Evolutionary conservation across 2,797 vertebrate species (phyloP).

Genomic region (Prionace glauca): DNA sequence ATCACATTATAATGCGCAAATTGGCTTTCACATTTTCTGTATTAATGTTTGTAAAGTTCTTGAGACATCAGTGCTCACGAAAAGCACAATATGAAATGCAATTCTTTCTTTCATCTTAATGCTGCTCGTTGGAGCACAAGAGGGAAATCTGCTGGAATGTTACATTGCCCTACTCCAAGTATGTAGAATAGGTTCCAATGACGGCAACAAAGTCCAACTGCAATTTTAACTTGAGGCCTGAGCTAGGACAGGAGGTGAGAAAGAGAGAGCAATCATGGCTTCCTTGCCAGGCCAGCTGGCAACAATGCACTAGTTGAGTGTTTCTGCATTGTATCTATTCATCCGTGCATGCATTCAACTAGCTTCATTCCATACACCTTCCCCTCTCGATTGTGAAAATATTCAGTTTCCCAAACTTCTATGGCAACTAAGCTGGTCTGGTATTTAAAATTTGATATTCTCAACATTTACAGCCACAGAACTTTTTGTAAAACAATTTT

Average conservation of each 20-base stretch:
- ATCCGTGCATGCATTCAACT: not conserved
- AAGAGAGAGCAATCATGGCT: not conserved
- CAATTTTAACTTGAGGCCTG: not conserved
- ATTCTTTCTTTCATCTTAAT: not conserved
- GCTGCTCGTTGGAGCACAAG: not conserved
- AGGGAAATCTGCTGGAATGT: not conserved
- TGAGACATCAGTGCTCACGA: not conserved
- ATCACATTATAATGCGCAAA: not conserved
- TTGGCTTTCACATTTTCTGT: not conserved
- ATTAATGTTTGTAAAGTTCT: not conserved
- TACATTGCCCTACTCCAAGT: not conserved
- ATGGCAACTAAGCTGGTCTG: not conserved
- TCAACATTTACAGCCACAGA: slow-evolving; percentile 27
- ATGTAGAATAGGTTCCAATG: not conserved
- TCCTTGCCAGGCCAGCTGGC: not conserved
- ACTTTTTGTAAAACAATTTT: slow-evolving; percentile 18
- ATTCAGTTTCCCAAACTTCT: not conserved
- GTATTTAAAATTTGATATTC: not conserved
- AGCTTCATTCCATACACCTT: not conserved
- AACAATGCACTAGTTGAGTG: not conserved
- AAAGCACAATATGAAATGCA: not conserved
- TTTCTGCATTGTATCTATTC: not conserved
- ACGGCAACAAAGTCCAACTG: not conserved
- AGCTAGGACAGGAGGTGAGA: too few relatives aligned
- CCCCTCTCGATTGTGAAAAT: not conserved